Evolutionary conservation across 2,113 vertebrate species (phyloP).

Genomic region (Holacanthus passer): DNA sequence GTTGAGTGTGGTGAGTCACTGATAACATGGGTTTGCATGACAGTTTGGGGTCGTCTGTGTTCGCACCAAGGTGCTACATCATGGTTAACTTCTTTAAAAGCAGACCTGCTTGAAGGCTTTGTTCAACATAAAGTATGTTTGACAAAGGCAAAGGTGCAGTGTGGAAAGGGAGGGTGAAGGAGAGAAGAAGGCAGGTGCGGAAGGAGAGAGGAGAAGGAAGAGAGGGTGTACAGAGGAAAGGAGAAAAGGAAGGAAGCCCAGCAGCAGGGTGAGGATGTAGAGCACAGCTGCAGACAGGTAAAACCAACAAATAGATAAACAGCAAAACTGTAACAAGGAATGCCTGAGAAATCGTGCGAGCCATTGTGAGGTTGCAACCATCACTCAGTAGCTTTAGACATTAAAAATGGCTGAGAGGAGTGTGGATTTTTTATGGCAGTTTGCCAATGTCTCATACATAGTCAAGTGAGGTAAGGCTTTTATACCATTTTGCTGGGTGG

Average conservation of each 20-base stretch:
- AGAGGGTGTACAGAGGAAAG: too few species aligned
- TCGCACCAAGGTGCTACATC: conserved; percentile 28
- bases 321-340: background rate
- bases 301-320: background rate
- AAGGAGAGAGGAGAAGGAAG: background rate
- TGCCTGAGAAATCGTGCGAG: conserved; percentile 5
- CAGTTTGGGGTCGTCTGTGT: conserved; percentile 61
- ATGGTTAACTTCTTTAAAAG: conserved; percentile 27
- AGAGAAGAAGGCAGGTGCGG: background rate
- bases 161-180: conserved; percentile 2
- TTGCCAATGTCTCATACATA: conserved; percentile 54
- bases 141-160: conserved; percentile 23
- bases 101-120: conserved; percentile 26
- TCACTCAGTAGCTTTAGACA: conserved; percentile 31
- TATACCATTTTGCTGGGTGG: conserved; percentile 47
- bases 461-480: conserved; percentile 55
- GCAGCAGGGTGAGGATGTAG: background rate
- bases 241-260: background rate
- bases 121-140: conserved; percentile 29
- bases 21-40: conserved; percentile 59
- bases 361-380: conserved; percentile 13
- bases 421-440: conserved; percentile 43
- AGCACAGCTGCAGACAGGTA: background rate
- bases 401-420: conserved; percentile 36
- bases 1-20: conserved; percentile 51